Base-by-base conservation (phyloP, 2,888 invertebrate genomes). In the Archaeoteleia sp. region DNA sequence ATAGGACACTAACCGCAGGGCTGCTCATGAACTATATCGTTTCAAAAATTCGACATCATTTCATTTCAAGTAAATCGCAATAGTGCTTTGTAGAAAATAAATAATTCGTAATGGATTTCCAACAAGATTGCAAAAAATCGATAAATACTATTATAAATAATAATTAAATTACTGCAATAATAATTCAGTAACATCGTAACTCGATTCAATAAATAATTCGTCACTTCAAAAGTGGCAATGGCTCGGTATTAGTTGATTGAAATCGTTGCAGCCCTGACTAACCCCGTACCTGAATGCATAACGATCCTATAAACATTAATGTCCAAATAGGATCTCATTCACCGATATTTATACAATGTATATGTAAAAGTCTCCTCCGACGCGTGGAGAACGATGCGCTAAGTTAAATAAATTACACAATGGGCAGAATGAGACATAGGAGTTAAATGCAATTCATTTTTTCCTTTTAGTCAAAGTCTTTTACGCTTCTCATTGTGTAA, bases 321-420 rank as follows among this genome's bases (percentile, higher is more conserved):
- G 40, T 61, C 39, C 48, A 30, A 53, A 49, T 61, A 61, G 61
- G 62, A 62, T 62, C 20, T 57, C 57, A 39, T 48, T 62, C 27
- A 58, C 58, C 67, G 45, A 46, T 9, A 46, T 58, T 53, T 48
- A 57, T 65, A 51, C 45, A 65, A 49, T 8, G n/a, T 37, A 10
- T 43, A 23, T 46, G 35, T 23, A 42, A 37, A 46, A 48, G 8
- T 49, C 39, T 32, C 30, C 25, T 32, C n/a, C 14, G 29, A 54
- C 29, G 12, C 7, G 29, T 10, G n/a, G 1, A 45, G 55, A 45
- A 3, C 2, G n/a, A 35, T 42, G 5, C 1, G 8, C 7, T 23
- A 40, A 49, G 49, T 63, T 45, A 9, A 40, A 58, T 20, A 66
- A 53, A 53, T 53, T 58, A 66, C 58, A 66, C 53, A 65, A 65